These are phyloP conservation scores for Rhinichthys klamathensis DNA, from an alignment of 2,113 vertebrate species.

Conservation along the genomic window DNA sequence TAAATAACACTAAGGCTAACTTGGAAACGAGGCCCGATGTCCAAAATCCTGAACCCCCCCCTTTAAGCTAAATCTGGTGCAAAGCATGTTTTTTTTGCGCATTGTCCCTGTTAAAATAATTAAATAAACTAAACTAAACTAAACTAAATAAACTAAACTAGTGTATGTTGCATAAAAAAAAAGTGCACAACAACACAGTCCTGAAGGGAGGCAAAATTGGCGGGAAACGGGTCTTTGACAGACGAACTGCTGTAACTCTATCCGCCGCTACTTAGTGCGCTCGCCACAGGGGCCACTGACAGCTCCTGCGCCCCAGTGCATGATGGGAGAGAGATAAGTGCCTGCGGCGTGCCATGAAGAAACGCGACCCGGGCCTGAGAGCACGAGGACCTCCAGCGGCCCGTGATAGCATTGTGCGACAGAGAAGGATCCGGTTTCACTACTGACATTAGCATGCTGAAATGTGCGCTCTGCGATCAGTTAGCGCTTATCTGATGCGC, in stretches of 20 bases:
- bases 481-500: conserved; percentile 47
- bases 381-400: conserved; percentile 31
- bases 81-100: too few relatives aligned
- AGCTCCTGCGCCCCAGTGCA: conserved; percentile 47
- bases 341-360: conserved; percentile 50
- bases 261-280: conserved; percentile 63
- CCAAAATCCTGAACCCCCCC: too few relatives aligned
- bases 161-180: too few relatives aligned
- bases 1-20: too few relatives aligned
- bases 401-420: conserved; percentile 47
- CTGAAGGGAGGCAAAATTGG: not conserved
- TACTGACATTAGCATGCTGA: conserved; percentile 57
- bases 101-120: too few relatives aligned
- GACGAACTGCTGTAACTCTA: conserved; percentile 78
- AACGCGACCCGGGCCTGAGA: conserved; percentile 48
- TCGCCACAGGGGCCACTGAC: conserved; percentile 63
- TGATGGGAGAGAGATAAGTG: conserved; percentile 58
- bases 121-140: too few relatives aligned
- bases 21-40: too few relatives aligned
- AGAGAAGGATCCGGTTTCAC: conserved; percentile 66
- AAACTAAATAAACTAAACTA: too few relatives aligned
- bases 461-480: conserved; percentile 28
- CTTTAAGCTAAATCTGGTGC: too few relatives aligned
- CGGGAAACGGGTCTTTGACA: conserved; percentile 55
- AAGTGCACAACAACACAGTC: not conserved